These are phyloP conservation scores for Hippocampus guttulatus DNA, from an alignment of 2,113 vertebrate genomes.

Conservation along the genomic window DNA sequence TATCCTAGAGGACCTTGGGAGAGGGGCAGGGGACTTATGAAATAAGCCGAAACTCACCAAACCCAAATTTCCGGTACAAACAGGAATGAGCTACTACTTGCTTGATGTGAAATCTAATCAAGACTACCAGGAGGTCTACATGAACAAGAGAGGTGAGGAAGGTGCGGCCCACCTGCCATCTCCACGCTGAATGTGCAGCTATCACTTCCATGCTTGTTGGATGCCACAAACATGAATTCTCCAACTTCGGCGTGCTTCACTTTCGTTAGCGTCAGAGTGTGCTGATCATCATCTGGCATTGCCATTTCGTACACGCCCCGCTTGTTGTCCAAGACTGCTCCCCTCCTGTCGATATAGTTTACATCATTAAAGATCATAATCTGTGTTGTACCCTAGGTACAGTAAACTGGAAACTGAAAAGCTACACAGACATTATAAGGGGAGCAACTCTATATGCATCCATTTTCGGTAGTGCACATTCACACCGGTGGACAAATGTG, in stretches of 20 bases:
- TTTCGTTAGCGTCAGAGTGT: constrained; percentile 79
- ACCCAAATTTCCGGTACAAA: no score
- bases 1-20: background rate
- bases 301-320: constrained; percentile 78
- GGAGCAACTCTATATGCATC: no score
- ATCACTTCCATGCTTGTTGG: constrained; percentile 82
- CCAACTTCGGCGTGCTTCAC: constrained; percentile 77
- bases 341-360: constrained; percentile 64
- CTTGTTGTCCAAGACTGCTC: constrained; percentile 69
- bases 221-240: constrained; percentile 79
- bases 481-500: no score
- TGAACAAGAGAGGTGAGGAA: background rate
- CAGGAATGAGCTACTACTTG: background rate
- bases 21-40: no score
- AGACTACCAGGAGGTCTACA: background rate
- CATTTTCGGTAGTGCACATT: no score
- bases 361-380: background rate
- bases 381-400: background rate
- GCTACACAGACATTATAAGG: no score
- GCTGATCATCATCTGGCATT: constrained; percentile 90
- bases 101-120: background rate
- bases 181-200: constrained; percentile 77
- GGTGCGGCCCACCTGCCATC: constrained; percentile 78
- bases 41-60: no score
- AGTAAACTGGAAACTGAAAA: background rate